Base-by-base conservation (phyloP, 2,888 invertebrate species). In the Polydrusus cervinus region DNA sequence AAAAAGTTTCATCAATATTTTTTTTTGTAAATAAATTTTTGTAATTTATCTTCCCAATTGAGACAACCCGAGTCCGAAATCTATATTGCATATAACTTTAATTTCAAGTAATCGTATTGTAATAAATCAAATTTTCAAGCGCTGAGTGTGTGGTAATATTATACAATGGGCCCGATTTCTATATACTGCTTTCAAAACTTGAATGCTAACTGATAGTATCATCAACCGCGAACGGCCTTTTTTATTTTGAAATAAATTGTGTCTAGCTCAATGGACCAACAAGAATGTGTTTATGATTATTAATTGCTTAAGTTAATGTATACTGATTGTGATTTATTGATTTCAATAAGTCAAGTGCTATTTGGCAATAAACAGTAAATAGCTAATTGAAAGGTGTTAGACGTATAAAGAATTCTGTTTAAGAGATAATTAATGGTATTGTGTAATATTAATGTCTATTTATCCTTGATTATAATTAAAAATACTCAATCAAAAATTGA, bases 61-160 rank as follows among this genome's bases (percentile, higher is more conserved):
- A 25, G 25, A 1, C 25, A 25, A 25, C 25, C 5, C 25, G 25
- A 5, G 25, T 25, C 25, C 25, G 25, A 5, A 25, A 25, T 25
- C 25, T 34, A 34, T 34, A 10, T 34, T 34, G 10, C 34, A 34
- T 34, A 34, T 34, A 34, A 34, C 7, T 34, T 34, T 34, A 34
- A 34, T 34, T 9, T 34, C 34, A 34, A 34, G 34, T 9, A 10
- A 34, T 34, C 34, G 34, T 10, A 10, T 34, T 10, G 34, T 34
- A 34, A 34, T 34, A 34, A 34, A 34, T 34, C 34, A 34, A 34
- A 8, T 34, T 34, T 34, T 10, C 9, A 34, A 49, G 61, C 40
- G 40, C 51, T 51, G 47, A 70, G 60, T 70, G 70, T 61, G 70
- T 38, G 51, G 70, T 25, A 61, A 70, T 62, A 49, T 61, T 70